Evolutionary conservation across 2,888 invertebrate genomes (phyloP).

Genomic region (Carabus problematicus): DNA sequence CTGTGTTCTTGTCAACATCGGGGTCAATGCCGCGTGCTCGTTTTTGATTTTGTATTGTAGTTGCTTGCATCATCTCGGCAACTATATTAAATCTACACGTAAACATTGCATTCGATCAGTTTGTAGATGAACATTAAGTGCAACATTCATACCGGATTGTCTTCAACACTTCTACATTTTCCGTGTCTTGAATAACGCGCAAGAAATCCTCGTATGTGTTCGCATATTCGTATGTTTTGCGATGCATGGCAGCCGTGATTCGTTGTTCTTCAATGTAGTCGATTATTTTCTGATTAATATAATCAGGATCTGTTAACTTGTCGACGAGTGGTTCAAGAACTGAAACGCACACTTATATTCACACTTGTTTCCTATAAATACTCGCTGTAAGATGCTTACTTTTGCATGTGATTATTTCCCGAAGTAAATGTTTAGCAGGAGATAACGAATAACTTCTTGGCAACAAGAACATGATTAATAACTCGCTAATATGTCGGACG

Average conservation of each 20-base stretch:
- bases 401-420: slow-evolving; percentile 85
- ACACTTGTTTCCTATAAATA: too few species aligned
- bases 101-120: slow-evolving; percentile 33
- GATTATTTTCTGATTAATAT: slow-evolving; percentile 87
- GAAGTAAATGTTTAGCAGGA: slow-evolving; percentile 78
- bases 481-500: slow-evolving; percentile 81
- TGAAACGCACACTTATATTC: slow-evolving; percentile 55
- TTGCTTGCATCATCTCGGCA: slow-evolving; percentile 93
- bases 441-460: slow-evolving; percentile 82
- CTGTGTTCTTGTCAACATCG: slow-evolving; percentile 65
- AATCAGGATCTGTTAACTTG: slow-evolving; percentile 87
- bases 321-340: slow-evolving; percentile 85
- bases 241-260: slow-evolving; percentile 77
- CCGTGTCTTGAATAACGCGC: slow-evolving; percentile 80
- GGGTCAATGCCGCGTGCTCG: slow-evolving; percentile 80
- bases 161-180: slow-evolving; percentile 82
- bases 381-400: slow-evolving; percentile 69
- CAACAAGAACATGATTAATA: slow-evolving; percentile 80
- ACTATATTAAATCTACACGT: slow-evolving; percentile 82
- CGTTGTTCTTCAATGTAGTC: slow-evolving; percentile 84
- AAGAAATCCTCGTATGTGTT: slow-evolving; percentile 90
- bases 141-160: slow-evolving; percentile 69
- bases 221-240: slow-evolving; percentile 84
- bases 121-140: slow-evolving; percentile 33
- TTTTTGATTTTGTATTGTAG: slow-evolving; percentile 88